Percentiles rank a stretch among this genome's conserved stretches.
These are phyloP conservation scores for Drosophila elegans DNA, from an alignment of 1,140 invertebrate genomes.

Conservation along the genomic window DNA sequence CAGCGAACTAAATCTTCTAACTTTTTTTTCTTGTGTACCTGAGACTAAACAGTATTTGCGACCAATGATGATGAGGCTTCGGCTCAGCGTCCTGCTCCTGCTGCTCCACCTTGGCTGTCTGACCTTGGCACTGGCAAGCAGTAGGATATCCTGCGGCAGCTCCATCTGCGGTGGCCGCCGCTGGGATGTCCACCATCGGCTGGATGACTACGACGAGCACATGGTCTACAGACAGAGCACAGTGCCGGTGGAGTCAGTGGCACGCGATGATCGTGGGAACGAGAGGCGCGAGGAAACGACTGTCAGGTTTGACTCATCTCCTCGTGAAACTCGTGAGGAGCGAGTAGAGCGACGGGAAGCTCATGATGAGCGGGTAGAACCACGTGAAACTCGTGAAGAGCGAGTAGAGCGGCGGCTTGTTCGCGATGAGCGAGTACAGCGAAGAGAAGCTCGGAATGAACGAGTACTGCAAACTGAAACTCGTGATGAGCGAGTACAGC, in stretches of 20 bases:
- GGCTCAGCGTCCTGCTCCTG: constrained; percentile 56
- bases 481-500: too few relatives aligned
- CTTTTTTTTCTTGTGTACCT: constrained; percentile 25
- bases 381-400: background rate
- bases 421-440: background rate
- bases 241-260: background rate
- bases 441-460: background rate
- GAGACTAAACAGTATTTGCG: constrained; percentile 3
- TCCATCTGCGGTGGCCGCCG: constrained; percentile 14
- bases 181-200: constrained; percentile 17
- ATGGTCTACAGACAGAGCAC: constrained; percentile 60
- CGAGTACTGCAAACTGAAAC: too few relatives aligned
- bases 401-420: background rate
- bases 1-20: constrained; percentile 17
- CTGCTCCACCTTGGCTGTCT: constrained; percentile 46
- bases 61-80: constrained; percentile 42
- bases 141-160: constrained; percentile 11
- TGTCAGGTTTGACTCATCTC: background rate
- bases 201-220: constrained; percentile 66
- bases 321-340: constrained; percentile 2
- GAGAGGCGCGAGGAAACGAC: constrained; percentile 17
- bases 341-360: constrained; percentile 7
- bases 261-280: constrained; percentile 18
- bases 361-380: background rate
- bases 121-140: constrained; percentile 15